Evolutionary conservation across 2,113 vertebrate genomes (phyloP), one percentile per base, ranked within the genome.

Genomic region (Forbesichthys papilliferus): DNA sequence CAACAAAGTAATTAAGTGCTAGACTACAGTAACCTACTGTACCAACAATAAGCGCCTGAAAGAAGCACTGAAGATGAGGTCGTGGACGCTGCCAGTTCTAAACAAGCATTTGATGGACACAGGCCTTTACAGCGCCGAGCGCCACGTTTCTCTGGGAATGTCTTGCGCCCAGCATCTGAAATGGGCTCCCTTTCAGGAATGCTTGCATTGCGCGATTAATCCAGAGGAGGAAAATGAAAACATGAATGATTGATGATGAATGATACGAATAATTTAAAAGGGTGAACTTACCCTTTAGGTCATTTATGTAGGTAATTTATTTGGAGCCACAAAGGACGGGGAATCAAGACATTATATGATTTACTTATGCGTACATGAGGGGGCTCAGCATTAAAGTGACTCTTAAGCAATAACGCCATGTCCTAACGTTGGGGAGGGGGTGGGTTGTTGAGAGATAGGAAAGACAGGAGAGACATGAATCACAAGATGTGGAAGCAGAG

Each of bases 401-500:
- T 68, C 11, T 72, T 61, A 57, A 68, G n/a, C 73, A 61, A 78
- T 78, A 58, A 77, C 75, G 53, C 62, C 67, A 47, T 64, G 79
- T 49, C 42, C 14, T 64, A 83, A 81, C 71, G 56, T 9, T 20
- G 9, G 9, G 20, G 13, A 3, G 62, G 48, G 64, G 74, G 74
- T 27, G 27, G 27, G 27, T 27, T 27, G 68, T 74, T 81, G 77
- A 77, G 69, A 48, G 27, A 66, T 84, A 48, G 72, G 71, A 77
- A 74, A 84, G 61, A 78, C 53, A 71, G 33, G 2, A 18, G 36
- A 58, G 66, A 81, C 70, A 64, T 56, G 20, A 71, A 61, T 64
- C 48, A 72, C 64, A 66, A 16, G 56, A 80, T 36, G 55, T 47
- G 55, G 42, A 33, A 54, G 64, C 27, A 48, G 27, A 58, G 62